These are phyloP conservation scores for Drosophila nr. perissopoda DNA, from an alignment of 2,888 invertebrate genomes.

Conservation along the genomic window DNA sequence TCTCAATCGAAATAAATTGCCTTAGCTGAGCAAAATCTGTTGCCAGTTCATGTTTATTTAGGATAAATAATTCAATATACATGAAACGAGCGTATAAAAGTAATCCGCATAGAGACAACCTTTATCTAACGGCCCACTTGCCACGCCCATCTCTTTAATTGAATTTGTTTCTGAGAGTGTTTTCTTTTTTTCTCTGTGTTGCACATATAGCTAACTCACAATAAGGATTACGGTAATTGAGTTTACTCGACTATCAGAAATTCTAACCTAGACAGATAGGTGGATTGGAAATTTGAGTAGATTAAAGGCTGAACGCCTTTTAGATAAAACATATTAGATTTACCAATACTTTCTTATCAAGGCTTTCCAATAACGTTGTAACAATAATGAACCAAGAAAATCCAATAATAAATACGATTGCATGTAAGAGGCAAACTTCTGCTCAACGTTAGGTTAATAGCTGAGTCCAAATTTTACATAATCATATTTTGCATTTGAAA, in stretches of 20 bases:
- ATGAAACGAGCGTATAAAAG: constrained; percentile 48
- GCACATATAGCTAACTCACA: constrained; percentile 56
- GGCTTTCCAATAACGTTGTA: background rate
- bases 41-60: constrained; percentile 73
- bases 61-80: constrained; percentile 80
- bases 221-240: constrained; percentile 10
- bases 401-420: background rate
- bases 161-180: constrained; percentile 62
- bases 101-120: constrained; percentile 40
- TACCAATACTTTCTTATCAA: background rate
- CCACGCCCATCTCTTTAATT: constrained; percentile 66
- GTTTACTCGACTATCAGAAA: background rate
- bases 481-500: background rate
- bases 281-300: background rate
- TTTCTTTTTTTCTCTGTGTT: constrained; percentile 9
- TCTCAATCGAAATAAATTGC: constrained; percentile 53
- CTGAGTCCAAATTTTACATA: background rate
- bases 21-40: constrained; percentile 63
- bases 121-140: constrained; percentile 52
- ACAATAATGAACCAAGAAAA: background rate
- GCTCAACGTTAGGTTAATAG: background rate
- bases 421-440: background rate
- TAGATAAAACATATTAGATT: background rate
- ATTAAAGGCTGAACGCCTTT: background rate
- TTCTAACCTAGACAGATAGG: background rate